Conservation (phyloP, 2,888 invertebrate species). For the Papilio demoleus region DNA sequence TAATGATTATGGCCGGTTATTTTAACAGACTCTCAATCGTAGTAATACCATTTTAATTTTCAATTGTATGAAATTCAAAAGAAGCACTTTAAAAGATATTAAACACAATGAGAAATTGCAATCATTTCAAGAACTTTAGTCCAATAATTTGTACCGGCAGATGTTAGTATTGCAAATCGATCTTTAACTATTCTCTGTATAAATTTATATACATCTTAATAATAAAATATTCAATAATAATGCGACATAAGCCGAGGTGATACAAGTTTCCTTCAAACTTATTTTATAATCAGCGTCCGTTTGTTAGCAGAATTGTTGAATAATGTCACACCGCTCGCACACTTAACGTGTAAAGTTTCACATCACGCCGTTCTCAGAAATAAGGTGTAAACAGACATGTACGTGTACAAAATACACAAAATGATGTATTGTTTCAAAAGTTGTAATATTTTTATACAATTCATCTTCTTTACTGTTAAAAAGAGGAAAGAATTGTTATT, state of each 20-base stretch:
- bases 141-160: neutral
- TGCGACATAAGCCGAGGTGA: neutral
- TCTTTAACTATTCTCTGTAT: neutral
- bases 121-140: neutral
- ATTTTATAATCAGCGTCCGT: conserved; percentile 19
- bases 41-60: neutral
- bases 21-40: conserved; percentile 7
- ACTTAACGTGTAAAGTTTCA: conserved; percentile 13
- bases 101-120: neutral
- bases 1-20: conserved; percentile 6
- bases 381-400: conserved; percentile 32
- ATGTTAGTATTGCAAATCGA: neutral
- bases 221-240: neutral
- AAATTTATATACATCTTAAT: neutral
- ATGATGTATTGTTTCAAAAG: neutral
- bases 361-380: conserved; percentile 30
- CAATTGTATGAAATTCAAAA: neutral
- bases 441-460: neutral
- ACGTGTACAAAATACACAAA: conserved; percentile 28
- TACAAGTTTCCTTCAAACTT: neutral
- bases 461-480: too few relatives aligned
- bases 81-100: too few relatives aligned
- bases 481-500: too few relatives aligned
- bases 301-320: conserved; percentile 31
- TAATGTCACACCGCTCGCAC: conserved; percentile 18